Evolutionary conservation across 2,888 invertebrate genomes (phyloP), one percentile per base, ranked within the genome.

Genomic region (Scrobipalpa atriplicella): DNA sequence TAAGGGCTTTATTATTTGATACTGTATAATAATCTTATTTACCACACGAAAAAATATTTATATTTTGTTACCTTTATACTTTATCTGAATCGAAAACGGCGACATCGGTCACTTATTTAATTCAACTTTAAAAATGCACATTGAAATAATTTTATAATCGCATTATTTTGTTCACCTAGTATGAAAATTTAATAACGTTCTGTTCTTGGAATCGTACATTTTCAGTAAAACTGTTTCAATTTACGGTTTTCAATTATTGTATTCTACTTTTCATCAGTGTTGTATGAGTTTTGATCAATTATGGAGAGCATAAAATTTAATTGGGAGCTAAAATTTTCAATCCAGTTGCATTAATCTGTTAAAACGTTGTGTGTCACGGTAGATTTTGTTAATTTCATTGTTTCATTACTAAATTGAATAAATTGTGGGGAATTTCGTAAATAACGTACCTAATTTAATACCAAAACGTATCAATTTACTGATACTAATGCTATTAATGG

Each of bases 341-440:
- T 47, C 47, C 47, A 16, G n/a, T 47, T 16, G n/a, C 47, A 16
- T 47, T 16, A 47, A 47, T 47, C 47, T 6, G 47, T n/a, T 47
- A 47, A 47, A 47, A 16, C 47, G 16, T n/a, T 47, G 16, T 47
- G 9, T 47, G 47, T 47, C 47, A 47, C 47, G 47, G 8, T 47
- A 60, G 11, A 60, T 60, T 58, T 19, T 56, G 36, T 36, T 56
- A n/a, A 21, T 29, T 21, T n/a, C 11, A 56, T 36, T 56, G 56
- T 56, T 9, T n/a, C 13, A 47, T 47, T 47, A 47, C 47, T 47
- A 47, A 47, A 47, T 47, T n/a, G 47, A 47, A 47, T 47, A 47
- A 47, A 47, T 13, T 18, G 11, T 56, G 56, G 36, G 2, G 21
- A 41, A 56, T 64, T 64, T 56, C 39, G 41, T 16, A 16, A 16